Base-by-base conservation (phyloP, 2,888 invertebrate genomes). In the Sipha maydis region DNA sequence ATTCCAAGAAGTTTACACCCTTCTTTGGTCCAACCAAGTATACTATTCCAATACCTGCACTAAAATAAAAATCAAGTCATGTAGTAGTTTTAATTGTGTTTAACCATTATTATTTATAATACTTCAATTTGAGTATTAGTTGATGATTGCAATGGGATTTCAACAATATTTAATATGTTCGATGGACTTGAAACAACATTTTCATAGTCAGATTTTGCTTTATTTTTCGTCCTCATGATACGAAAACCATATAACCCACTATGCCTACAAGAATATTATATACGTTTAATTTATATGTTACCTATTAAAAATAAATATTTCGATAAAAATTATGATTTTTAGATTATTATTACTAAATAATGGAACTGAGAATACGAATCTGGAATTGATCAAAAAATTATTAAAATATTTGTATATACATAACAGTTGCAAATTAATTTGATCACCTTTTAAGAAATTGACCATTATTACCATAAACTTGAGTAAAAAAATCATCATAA, bases 401-500 rank as follows among this genome's bases (percentile, higher is more conserved):
- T 25, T 61, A 61, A 61, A 61, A 61, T 61, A 61, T 21, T 21
- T 4, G 34, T 34, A 34, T 34, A 34, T 34, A 21, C 7, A 3
- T 25, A 21, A 61, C 3, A 7, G 28, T 41, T 82, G 3, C 48
- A 1, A 48, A 48, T 71, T 14, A 83, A 73, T 34, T 38, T 25
- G 54, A 7, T 88, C 41, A 88, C 86, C 86, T 80, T 34, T 88
- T 88, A 5, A 88, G 80, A 71, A 61, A 38, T 79, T 79, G 69
- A 0, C 71, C 31, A 17, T 88, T 80, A 75, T 69, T 88, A 34
- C 73, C 73, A 38, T 79, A 86, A 8, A 80, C 86, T 75, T 88
- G 86, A 4, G 86, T 73, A n/a, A 88, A 88, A 75, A 88, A 80
- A 54, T 88, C 86, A 67, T 88, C 86, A 75, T 88, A 82, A 19